Conservation (phyloP, 2,797 vertebrate genomes). For the Characodon lateralis region DNA sequence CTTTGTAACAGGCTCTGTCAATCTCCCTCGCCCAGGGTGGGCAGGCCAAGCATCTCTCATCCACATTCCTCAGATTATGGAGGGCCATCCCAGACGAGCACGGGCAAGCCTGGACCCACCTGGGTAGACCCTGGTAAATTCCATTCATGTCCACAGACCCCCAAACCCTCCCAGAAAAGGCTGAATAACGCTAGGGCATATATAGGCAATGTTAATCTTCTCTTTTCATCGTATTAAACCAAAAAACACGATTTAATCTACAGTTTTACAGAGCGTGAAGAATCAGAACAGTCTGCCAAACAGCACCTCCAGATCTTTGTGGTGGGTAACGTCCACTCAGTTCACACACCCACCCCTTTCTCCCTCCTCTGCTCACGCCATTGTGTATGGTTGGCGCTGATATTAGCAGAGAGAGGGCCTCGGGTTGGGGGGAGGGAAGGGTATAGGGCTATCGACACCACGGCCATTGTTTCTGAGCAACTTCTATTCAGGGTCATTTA, state of each 20-base stretch:
- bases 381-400: slow-evolving; percentile 65
- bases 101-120: slow-evolving; percentile 76
- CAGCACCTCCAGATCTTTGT: slow-evolving; percentile 41
- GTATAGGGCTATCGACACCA: slow-evolving; percentile 74
- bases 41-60: slow-evolving; percentile 71
- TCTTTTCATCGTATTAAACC: background rate
- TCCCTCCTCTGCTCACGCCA: slow-evolving; percentile 38
- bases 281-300: slow-evolving; percentile 33
- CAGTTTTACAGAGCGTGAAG: background rate
- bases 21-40: slow-evolving; percentile 68
- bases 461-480: slow-evolving; percentile 75
- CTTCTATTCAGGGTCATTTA: slow-evolving; percentile 81
- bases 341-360: slow-evolving; percentile 30
- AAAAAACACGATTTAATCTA: slow-evolving; percentile 2
- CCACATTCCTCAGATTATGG: slow-evolving; percentile 77
- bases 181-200: slow-evolving; percentile 21
- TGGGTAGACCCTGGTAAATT: slow-evolving; percentile 78
- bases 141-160: slow-evolving; percentile 68
- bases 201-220: slow-evolving; percentile 8
- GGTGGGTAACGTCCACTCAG: slow-evolving; percentile 45
- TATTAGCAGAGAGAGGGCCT: slow-evolving; percentile 49
- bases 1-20: slow-evolving; percentile 67
- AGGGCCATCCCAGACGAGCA: slow-evolving; percentile 70
- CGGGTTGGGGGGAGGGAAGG: slow-evolving; percentile 64
- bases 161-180: slow-evolving; percentile 16